These are phyloP conservation scores for Parotocinclus haroldoi DNA, from an alignment of 2,797 vertebrate genomes.

Conservation along the genomic window DNA sequence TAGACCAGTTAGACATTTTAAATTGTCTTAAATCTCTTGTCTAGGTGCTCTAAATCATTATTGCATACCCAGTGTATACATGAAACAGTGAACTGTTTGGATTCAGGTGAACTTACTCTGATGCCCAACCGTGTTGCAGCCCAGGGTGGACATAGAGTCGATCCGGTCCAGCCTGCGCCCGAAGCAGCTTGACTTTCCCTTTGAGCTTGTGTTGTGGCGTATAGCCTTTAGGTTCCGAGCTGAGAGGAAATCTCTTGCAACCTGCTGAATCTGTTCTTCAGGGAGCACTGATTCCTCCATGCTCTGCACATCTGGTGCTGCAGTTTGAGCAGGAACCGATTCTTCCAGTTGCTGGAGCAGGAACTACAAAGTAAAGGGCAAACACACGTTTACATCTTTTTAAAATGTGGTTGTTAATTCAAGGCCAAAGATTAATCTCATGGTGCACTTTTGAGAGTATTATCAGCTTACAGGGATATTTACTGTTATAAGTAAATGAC, in stretches of 20 bases:
- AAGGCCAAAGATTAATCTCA: no score
- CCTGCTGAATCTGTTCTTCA: slow-evolving; percentile 15
- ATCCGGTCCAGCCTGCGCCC: slow-evolving; percentile 83
- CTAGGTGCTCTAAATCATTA: not conserved
- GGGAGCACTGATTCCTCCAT: slow-evolving; percentile 27
- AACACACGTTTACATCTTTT: no score
- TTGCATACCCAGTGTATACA: not conserved
- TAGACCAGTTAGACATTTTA: no score
- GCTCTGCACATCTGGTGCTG: not conserved
- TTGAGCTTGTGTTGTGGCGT: slow-evolving; percentile 56
- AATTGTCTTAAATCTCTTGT: not conserved
- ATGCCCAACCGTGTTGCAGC: slow-evolving; percentile 68
- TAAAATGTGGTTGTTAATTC: no score
- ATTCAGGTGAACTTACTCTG: slow-evolving; percentile 59
- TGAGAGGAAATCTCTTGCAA: slow-evolving; percentile 55
- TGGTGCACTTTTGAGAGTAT: no score
- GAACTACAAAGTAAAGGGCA: slow-evolving; percentile 50
- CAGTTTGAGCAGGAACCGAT: slow-evolving; percentile 44
- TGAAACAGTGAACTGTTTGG: not conserved
- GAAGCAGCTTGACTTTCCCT: slow-evolving; percentile 76
- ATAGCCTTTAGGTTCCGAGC: slow-evolving; percentile 64
- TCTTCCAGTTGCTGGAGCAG: slow-evolving; percentile 66
- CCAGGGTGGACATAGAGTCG: slow-evolving; percentile 78
- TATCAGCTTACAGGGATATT: no score
- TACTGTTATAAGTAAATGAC: no score